A percentile compares a stretch with the other conserved stretches of the same genome.
These are phyloP conservation scores for Asbolus verrucosus DNA, from an alignment of 1,140 invertebrate genomes.

Conservation along the genomic window DNA sequence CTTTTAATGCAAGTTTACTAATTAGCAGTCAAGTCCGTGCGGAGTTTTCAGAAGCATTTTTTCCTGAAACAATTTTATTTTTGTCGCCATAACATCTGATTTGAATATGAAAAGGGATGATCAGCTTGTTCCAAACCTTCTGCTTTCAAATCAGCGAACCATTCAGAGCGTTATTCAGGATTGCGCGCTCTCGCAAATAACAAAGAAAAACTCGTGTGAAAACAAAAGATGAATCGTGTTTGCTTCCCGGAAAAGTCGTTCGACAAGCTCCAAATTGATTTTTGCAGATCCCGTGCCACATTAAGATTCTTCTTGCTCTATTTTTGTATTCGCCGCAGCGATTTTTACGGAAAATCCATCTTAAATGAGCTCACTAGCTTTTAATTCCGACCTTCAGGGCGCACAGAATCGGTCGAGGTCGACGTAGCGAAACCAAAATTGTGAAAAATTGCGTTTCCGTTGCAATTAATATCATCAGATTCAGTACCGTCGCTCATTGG, in stretches of 20 bases:
- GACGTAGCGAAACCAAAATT: background rate
- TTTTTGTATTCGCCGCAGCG: background rate
- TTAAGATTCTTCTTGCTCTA: conserved; percentile 4
- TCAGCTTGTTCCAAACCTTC: conserved; percentile 44
- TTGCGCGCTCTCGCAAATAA: conserved; percentile 40
- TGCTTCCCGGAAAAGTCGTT: conserved; percentile 47
- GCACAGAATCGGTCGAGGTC: background rate
- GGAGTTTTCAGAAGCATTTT: background rate
- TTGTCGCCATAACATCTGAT: conserved; percentile 39
- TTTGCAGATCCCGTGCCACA: conserved; percentile 14
- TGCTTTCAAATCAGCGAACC: conserved; percentile 46
- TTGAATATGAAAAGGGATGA: conserved; percentile 48
- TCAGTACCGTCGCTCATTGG: conserved; percentile 28
- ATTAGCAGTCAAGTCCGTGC: conserved; percentile 1
- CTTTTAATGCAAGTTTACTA: background rate
- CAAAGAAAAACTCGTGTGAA: conserved; percentile 49
- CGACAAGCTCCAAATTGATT: conserved; percentile 30
- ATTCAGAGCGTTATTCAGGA: conserved; percentile 42
- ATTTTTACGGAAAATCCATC: background rate
- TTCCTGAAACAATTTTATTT: conserved; percentile 41
- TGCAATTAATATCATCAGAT: conserved; percentile 23
- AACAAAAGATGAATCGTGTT: conserved; percentile 50
- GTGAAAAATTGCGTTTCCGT: conserved; percentile 11
- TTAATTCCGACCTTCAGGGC: background rate
- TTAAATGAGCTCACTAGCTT: conserved; percentile 7